Base-by-base conservation (phyloP, 2,113 vertebrate species). In the Diadophis punctatus region DNA sequence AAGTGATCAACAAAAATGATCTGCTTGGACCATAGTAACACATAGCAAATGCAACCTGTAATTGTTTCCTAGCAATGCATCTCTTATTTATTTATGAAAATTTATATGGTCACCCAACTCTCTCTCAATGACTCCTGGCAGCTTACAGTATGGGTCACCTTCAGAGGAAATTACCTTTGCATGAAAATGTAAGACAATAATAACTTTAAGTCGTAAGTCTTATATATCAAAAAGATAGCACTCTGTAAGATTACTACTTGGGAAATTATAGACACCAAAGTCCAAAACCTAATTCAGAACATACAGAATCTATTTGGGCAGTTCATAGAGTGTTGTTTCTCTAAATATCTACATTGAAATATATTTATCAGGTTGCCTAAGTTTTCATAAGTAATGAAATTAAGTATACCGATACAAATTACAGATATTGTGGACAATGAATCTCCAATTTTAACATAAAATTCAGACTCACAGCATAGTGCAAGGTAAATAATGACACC, bases 401-500 rank as follows among this genome's bases (percentile, higher is more conserved):
- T 22, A 93, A 92, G n/a, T 1, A 91, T n/a, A 51, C 0, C 48
- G 30, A 90, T 39, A 86, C 68, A 7, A 8, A 25, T 51, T 1
- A 92, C 0, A 39, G 9, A 3, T 87, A 93, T 91, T 90, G 93
- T 89, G 94, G 90, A 7, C 27, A 92, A 84, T 8, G 14, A 68
- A 39, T 14, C 2, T 93, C 1, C 51, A 0, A 0, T 92, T 94
- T 93, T 56, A 93, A 53, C 46, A 20, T 80, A 93, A 93, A 52
- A 8, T 93, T 11, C 74, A 43, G 52, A 39, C 92, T 8, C 56
- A 43, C 63, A 43, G 87, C 86, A 2, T 46, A 74, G 8, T 80
- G 51, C 48, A 87, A 93, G 48, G 43, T 87, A 74, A 80, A 90
- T 52, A 89, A 92, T 39, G 94, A 96, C 96, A 97, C 96, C 95